phyloP scores from a whole-genome alignment of 2,797 vertebrate genomes.

The Mallotus villosus region DNA sequence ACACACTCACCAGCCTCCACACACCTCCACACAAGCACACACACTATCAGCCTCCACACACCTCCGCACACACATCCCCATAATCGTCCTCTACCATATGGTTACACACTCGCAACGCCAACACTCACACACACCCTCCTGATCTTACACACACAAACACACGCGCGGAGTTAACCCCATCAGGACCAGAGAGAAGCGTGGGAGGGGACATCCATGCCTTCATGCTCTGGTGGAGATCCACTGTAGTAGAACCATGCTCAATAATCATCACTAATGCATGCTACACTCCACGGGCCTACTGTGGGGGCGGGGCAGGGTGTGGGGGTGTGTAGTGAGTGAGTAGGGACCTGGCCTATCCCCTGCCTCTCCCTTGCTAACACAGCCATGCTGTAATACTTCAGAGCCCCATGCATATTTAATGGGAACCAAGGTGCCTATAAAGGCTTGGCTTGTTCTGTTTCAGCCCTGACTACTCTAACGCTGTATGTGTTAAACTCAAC shows the following conservation, averaged over 20 bases:
- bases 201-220: background rate
- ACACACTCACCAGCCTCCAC: background rate
- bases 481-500: too few relatives aligned
- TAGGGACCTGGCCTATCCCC: conserved; percentile 1
- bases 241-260: background rate
- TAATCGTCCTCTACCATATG: too few relatives aligned
- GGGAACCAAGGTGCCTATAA: conserved; percentile 4
- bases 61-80: background rate
- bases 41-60: too few relatives aligned
- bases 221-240: background rate
- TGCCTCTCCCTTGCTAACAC: conserved; percentile 51
- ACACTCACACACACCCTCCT: conserved; percentile 34
- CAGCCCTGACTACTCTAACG: background rate
- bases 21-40: conserved; percentile 8
- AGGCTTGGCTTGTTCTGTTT: background rate
- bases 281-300: background rate
- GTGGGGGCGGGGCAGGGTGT: background rate
- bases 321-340: conserved; percentile 24
- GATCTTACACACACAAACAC: conserved; percentile 26
- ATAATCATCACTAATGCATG: conserved; percentile 6
- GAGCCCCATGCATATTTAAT: conserved; percentile 40
- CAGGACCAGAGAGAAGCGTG: too few relatives aligned
- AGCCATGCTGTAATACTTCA: conserved; percentile 13
- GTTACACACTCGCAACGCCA: conserved; percentile 8
- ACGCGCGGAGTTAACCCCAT: background rate